Conservation (phyloP, 2,113 vertebrate genomes). For the Dromas ardeola region DNA sequence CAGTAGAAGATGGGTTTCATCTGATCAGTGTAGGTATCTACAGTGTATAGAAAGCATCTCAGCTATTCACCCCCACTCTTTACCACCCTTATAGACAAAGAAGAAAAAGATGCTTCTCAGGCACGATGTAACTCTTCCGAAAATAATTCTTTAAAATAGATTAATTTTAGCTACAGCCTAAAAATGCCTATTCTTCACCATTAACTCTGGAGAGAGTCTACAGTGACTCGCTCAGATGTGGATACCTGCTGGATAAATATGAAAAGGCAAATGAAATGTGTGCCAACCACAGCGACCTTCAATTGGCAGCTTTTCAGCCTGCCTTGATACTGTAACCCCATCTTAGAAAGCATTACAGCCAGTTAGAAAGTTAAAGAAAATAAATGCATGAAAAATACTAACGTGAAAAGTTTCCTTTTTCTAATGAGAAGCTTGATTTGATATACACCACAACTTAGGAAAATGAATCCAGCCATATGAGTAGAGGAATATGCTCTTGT, state of each 20-base stretch:
- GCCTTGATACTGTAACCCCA: not conserved
- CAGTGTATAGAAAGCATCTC: not conserved
- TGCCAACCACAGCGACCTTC: not conserved
- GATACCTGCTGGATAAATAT: not conserved
- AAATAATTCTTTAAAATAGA: not conserved
- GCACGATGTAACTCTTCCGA: not conserved
- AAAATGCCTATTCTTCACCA: not conserved
- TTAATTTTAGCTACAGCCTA: not conserved
- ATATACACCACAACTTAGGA: not conserved
- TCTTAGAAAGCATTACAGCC: not conserved
- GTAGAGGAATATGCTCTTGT: not conserved
- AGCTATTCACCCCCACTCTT: not conserved
- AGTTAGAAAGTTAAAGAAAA: not conserved
- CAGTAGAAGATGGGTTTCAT: constrained; percentile 37
- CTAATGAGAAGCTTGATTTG: not conserved
- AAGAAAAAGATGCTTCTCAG: not conserved
- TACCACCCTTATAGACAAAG: not conserved
- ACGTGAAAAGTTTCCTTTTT: not conserved
- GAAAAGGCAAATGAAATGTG: not conserved
- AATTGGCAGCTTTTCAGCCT: not conserved
- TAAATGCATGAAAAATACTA: not conserved
- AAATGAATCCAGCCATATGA: not conserved
- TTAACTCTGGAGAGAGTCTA: not conserved
- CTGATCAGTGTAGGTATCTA: constrained; percentile 34
- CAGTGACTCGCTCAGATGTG: not conserved